phyloP scores from a whole-genome alignment of 1,140 invertebrate species.

The Cepaea nemoralis region DNA sequence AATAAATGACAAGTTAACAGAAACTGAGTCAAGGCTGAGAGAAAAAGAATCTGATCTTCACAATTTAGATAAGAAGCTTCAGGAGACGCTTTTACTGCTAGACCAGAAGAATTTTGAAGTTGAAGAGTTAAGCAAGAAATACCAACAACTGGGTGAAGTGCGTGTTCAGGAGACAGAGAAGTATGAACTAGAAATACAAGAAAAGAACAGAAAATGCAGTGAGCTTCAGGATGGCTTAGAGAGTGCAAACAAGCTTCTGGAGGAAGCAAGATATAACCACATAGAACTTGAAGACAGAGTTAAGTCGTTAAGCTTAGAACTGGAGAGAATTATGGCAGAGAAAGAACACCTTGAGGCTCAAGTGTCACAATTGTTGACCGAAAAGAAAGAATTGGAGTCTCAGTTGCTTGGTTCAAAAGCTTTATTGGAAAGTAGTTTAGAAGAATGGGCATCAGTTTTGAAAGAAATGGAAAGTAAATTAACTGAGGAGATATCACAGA shows the following conservation, averaged over 20 bases:
- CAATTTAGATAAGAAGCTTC: background rate
- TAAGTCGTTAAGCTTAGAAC: constrained; percentile 11
- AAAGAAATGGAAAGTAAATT: background rate
- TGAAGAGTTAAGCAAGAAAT: constrained; percentile 3
- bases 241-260: constrained; percentile 2
- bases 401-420: background rate
- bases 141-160: background rate
- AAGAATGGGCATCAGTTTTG: background rate
- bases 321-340: constrained; percentile 18
- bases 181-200: constrained; percentile 20
- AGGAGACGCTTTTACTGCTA: background rate
- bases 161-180: background rate
- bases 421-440: background rate
- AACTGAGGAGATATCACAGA: background rate
- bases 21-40: constrained; percentile 28
- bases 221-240: constrained; percentile 38
- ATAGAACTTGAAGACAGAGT: constrained; percentile 35
- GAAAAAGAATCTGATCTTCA: constrained; percentile 42
- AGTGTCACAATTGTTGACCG: background rate
- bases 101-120: background rate
- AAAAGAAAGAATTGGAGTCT: constrained; percentile 17
- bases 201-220: background rate
- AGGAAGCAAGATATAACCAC: constrained; percentile 24
- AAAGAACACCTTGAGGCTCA: background rate
- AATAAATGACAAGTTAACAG: constrained; percentile 40